Evolutionary conservation across 2,113 vertebrate genomes (phyloP).

Genomic region (Corythornis vintsioides): DNA sequence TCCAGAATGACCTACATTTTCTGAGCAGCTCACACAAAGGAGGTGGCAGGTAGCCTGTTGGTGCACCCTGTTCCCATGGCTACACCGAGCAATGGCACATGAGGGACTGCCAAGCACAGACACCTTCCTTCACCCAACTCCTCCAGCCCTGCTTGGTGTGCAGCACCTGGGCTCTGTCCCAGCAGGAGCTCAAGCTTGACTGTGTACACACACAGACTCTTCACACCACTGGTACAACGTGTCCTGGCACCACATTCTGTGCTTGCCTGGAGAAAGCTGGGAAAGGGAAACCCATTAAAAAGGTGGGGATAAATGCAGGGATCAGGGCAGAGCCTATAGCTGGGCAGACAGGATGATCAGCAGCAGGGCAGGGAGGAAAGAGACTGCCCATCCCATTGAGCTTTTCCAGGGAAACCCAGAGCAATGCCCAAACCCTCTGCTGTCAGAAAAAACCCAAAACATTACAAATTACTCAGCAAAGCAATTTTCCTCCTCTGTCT

Average conservation of each 20-base stretch:
- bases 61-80: not conserved
- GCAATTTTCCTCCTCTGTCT: not conserved
- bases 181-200: not conserved
- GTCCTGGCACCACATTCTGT: not conserved
- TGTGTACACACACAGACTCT: rapidly evolving
- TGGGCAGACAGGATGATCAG: not conserved
- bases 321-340: not conserved
- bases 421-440: not conserved
- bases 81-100: rapidly evolving
- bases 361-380: rapidly evolving
- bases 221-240: rapidly evolving
- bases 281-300: not conserved
- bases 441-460: not conserved
- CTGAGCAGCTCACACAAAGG: rapidly evolving
- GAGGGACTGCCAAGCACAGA: rapidly evolving
- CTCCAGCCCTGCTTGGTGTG: not conserved
- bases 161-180: not conserved
- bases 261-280: not conserved
- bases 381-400: rapidly evolving
- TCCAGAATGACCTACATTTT: not conserved
- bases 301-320: not conserved
- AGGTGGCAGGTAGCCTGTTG: not conserved
- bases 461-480: not conserved
- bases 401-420: not conserved
- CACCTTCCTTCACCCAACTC: not conserved